These are phyloP conservation scores for Antheraea pernyi DNA, from an alignment of 1,140 invertebrate genomes.

Conservation along the genomic window DNA sequence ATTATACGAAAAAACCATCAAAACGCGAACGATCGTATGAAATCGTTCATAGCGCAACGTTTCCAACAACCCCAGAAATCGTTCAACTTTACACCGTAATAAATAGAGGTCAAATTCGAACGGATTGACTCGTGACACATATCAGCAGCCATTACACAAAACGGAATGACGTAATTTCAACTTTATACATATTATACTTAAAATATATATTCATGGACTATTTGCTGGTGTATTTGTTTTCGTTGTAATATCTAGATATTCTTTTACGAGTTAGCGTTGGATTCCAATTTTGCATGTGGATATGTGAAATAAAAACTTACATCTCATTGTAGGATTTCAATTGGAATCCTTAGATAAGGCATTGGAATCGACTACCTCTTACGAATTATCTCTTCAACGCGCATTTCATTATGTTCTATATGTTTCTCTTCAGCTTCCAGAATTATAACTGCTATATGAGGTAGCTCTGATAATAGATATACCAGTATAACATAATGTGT, in stretches of 20 bases:
- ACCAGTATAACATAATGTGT: too few species aligned
- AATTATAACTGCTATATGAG: too few species aligned
- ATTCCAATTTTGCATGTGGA: background rate
- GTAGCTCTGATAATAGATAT: too few species aligned
- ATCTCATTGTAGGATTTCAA: background rate
- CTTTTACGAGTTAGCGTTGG: background rate
- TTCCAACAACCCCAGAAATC: background rate
- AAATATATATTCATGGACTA: background rate
- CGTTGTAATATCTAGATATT: background rate
- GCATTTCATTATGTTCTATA: too few species aligned
- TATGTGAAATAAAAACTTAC: too few species aligned
- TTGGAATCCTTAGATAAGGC: background rate
- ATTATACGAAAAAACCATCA: background rate
- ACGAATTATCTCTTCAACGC: too few species aligned
- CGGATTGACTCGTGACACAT: background rate
- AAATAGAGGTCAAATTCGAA: background rate
- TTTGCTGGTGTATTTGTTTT: background rate
- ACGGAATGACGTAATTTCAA: background rate
- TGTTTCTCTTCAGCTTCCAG: too few species aligned
- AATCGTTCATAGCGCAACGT: background rate
- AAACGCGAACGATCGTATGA: constrained; percentile 1
- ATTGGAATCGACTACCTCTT: too few species aligned
- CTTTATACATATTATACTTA: background rate
- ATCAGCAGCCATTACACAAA: background rate
- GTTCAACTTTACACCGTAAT: background rate